Evolutionary conservation across 2,888 invertebrate species (phyloP).

Genomic region (Epinotia demarniana): DNA sequence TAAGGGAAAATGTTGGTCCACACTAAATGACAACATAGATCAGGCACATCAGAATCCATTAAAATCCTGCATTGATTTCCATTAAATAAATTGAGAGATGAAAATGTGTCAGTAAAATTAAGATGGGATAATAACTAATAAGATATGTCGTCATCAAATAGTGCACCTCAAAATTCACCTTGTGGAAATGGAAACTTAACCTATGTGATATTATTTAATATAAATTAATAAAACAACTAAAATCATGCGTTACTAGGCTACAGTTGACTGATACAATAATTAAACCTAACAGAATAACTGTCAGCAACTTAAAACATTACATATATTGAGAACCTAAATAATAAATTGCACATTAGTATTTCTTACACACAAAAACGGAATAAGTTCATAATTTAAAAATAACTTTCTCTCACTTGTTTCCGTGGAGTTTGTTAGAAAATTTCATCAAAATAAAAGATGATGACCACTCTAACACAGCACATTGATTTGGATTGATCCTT

Average conservation of each 20-base stretch:
- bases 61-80: neutral
- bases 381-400: conserved; percentile 41
- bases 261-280: conserved; percentile 38
- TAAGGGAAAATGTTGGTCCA: neutral
- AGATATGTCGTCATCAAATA: neutral
- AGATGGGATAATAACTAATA: too few relatives aligned
- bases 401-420: conserved; percentile 12
- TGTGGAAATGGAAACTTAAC: conserved; percentile 16
- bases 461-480: neutral
- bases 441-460: conserved; percentile 14
- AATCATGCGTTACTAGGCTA: conserved; percentile 33
- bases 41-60: neutral
- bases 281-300: conserved; percentile 23
- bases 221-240: conserved; percentile 39
- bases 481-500: neutral
- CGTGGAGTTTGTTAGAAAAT: conserved; percentile 9
- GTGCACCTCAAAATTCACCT: conserved; percentile 1
- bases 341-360: conserved; percentile 43
- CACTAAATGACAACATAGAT: neutral
- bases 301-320: conserved; percentile 32
- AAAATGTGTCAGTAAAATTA: neutral
- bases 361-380: conserved; percentile 28
- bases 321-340: conserved; percentile 32
- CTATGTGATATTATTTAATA: conserved; percentile 22
- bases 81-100: too few relatives aligned